These are phyloP conservation scores for Allygus modestus DNA, from an alignment of 2,888 invertebrate species.

Conservation along the genomic window DNA sequence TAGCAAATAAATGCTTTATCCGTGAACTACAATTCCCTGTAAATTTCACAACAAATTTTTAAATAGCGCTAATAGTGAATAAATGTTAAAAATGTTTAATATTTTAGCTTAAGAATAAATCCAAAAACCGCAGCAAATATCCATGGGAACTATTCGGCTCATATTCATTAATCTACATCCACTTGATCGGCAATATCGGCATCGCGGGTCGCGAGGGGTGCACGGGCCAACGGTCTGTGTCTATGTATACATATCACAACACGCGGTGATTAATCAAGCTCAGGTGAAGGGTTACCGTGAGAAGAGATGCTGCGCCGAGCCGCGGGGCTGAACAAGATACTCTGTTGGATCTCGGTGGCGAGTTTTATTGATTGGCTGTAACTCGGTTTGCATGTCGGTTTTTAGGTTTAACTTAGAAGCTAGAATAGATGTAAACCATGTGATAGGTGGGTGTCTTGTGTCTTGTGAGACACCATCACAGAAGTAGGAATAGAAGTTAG, in stretches of 20 bases:
- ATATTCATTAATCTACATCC: slow-evolving; percentile 45
- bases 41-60: neutral
- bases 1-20: too few species aligned
- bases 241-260: slow-evolving; percentile 55
- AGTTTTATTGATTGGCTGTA: neutral
- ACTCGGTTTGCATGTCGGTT: too few species aligned
- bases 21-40: too few species aligned
- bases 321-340: neutral
- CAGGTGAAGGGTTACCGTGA: slow-evolving; percentile 24
- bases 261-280: slow-evolving; percentile 33
- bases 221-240: slow-evolving; percentile 41
- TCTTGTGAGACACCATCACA: too few species aligned
- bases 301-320: neutral
- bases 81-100: too few species aligned
- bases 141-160: neutral
- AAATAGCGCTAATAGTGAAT: too few species aligned
- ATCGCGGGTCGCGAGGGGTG: neutral
- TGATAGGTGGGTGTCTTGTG: too few species aligned
- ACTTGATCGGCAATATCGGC: slow-evolving; percentile 41
- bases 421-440: too few species aligned
- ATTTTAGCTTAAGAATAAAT: too few species aligned
- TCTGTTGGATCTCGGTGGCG: neutral
- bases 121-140: neutral
- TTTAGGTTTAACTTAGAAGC: too few species aligned
- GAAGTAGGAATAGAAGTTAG: too few species aligned